Evolutionary conservation across 1,140 invertebrate species (phyloP), one percentile per base, ranked within the genome.

Genomic region (Drosophila ogumai): DNA sequence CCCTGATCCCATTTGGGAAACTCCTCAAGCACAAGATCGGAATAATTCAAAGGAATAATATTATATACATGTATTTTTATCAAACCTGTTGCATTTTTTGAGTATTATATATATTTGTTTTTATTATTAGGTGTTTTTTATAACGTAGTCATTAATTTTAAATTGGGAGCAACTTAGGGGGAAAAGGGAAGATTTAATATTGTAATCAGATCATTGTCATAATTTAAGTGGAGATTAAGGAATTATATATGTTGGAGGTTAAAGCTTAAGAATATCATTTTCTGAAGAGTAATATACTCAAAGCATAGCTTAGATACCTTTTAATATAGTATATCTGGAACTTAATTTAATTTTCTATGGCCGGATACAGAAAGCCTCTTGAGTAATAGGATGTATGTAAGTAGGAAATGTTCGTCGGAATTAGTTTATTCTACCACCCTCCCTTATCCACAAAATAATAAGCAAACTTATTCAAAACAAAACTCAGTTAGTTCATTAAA

Each of bases 401-500:
- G 17, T n/a, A 28, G n/a, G 8, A 41, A 22, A n/a, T 3, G 9
- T 59, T 22, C 7, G 2, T 17, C 10, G 22, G 8, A 40, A 12
- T 44, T 65, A 44, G 38, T 52, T 54, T 52, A 36, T 22, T 44
- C 22, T 5, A n/a, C 61, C 44, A 7, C 13, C 36, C 61, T 22
- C 36, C 7, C 31, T 54, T 15, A 15, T 54, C 17, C 13, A 3
- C 47, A 4, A 46, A 10, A 22, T 49, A 36, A 10, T n/a, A 38
- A 8, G 1, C 19, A 0, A 36, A 32, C 19, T 25, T 36, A 34
- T 54, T 69, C 32, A 15, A 22, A 40, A 31, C 15, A 6, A 28
- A 67, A 34, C 38, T 41, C 28, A 9, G 36, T 7, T 32, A 34
- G 68, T 58, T 72, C 66, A 49, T 72, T 58, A 47, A 36, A 72